A percentile compares a stretch with the other conserved stretches of the same genome.
Conservation (phyloP, 2,888 invertebrate genomes). For the Oligia strigilis region DNA sequence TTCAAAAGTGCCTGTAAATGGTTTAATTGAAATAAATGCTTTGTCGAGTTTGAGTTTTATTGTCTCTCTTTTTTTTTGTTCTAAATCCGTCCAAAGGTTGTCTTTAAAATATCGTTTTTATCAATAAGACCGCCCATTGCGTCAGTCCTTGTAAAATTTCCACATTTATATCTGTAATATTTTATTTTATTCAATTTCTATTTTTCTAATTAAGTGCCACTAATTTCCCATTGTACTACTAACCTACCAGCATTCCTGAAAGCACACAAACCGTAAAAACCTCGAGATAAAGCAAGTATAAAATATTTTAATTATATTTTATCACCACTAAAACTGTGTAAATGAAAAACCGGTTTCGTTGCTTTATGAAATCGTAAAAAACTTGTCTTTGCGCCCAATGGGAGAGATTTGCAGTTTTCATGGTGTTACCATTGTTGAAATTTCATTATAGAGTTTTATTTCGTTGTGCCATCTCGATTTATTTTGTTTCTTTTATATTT, state of each 20-base stretch:
- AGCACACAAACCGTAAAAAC: conserved; percentile 84
- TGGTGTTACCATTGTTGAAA: conserved; percentile 85
- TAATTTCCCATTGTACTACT: conserved; percentile 67
- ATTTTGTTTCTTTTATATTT: conserved; percentile 65
- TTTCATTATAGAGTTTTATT: conserved; percentile 81
- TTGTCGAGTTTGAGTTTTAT: no score
- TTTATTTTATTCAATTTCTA: no score
- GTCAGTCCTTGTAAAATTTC: no score
- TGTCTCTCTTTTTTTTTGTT: no score
- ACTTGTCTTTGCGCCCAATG: conserved; percentile 83
- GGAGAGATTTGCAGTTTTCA: conserved; percentile 82
- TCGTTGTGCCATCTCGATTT: conserved; percentile 64
- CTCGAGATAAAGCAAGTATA: conserved; percentile 86
- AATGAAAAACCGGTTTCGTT: conserved; percentile 89
- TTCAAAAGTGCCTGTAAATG: no score
- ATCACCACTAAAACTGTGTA: conserved; percentile 89
- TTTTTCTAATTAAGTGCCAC: not conserved
- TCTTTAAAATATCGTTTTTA: no score
- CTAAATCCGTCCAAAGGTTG: no score
- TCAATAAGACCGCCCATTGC: no score
- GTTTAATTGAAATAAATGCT: no score
- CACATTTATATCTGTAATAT: no score
- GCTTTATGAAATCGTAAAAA: conserved; percentile 90
- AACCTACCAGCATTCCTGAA: conserved; percentile 78
- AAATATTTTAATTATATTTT: conserved; percentile 91